phyloP scores from a whole-genome alignment of 2,113 vertebrate species.

The Trichechus manatus region DNA sequence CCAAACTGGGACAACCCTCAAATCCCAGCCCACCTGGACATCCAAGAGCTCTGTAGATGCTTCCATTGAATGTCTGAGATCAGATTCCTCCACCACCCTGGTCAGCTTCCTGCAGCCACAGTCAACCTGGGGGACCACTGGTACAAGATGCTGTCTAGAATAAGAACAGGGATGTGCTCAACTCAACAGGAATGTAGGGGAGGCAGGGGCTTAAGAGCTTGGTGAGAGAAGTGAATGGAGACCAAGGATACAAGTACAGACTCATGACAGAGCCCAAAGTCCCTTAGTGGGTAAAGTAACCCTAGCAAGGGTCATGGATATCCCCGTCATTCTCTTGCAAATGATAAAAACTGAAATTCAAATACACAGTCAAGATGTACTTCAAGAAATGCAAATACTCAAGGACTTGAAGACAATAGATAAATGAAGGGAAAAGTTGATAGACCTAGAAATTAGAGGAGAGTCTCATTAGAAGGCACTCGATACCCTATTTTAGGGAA shows the following conservation, averaged over 20 bases:
- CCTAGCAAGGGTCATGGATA: background rate
- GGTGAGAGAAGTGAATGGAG: background rate
- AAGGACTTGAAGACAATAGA: background rate
- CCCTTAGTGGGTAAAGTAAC: background rate
- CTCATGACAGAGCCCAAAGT: background rate
- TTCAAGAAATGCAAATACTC: background rate
- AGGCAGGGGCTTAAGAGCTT: background rate
- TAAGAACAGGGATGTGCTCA: background rate
- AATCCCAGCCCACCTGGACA: background rate
- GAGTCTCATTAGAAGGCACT: background rate
- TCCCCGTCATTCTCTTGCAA: background rate
- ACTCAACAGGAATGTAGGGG: background rate
- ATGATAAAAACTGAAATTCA: background rate
- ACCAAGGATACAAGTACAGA: rapidly evolving
- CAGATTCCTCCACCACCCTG: background rate
- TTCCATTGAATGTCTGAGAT: background rate
- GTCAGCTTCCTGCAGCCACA: background rate
- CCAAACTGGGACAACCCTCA: background rate
- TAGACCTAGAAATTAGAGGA: background rate
- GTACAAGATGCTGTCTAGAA: rapidly evolving
- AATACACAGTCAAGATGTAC: background rate
- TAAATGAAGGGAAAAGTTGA: background rate
- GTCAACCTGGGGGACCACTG: background rate
- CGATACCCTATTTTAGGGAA: background rate
- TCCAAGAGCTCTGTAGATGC: background rate